Base-by-base conservation (phyloP, 2,888 invertebrate genomes). In the Platerodrilus igneus region DNA sequence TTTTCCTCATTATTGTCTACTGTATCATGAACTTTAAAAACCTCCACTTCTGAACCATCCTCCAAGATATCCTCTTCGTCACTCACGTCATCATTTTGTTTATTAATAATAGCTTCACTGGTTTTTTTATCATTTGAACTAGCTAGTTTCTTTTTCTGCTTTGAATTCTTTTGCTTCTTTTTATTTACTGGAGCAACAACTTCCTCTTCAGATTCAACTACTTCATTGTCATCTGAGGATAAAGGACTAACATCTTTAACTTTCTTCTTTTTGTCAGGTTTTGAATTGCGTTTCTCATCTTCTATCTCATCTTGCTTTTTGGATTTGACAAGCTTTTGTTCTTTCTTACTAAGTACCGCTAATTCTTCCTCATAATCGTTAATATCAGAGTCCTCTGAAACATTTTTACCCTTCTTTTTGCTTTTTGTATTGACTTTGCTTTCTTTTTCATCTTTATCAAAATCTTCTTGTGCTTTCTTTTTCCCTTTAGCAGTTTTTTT, bases 261-360 rank as follows among this genome's bases (percentile, higher is more conserved):
- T 13, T 14, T 26, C 4, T 14, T 34, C 22, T 17, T 22, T 25
- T 37, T 18, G 6, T 2, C 17, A 4, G 6, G 11, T 23, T 37
- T 37, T 22, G 15, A 26, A 19, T 11, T 16, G 4, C 5, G 3
- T 27, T n/a, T 20, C 2, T 40, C 32, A 7, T 45, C 39, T 14
- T 51, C 48, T 18, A 34, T 39, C 10, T 39, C 45, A 11, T 41
- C 27, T 36, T 25, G 11, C 4, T 35, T 23, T 27, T 34, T 34
- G 25, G 30, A 11, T 22, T 39, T 21, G n/a, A n/a, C n/a, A n/a
- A 15, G 46, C 48, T 25, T 50, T 54, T 34, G 56, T 59, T 19
- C 68, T 64, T 42, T 68, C 68, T 45, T 68, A 67, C 44, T 69
- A 68, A 29, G 64, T 16, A 64, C 55, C 35, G 68, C 64, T 26